Evolutionary conservation across 2,113 vertebrate species (phyloP).

Genomic region (Dolichallabes microphthalmus): DNA sequence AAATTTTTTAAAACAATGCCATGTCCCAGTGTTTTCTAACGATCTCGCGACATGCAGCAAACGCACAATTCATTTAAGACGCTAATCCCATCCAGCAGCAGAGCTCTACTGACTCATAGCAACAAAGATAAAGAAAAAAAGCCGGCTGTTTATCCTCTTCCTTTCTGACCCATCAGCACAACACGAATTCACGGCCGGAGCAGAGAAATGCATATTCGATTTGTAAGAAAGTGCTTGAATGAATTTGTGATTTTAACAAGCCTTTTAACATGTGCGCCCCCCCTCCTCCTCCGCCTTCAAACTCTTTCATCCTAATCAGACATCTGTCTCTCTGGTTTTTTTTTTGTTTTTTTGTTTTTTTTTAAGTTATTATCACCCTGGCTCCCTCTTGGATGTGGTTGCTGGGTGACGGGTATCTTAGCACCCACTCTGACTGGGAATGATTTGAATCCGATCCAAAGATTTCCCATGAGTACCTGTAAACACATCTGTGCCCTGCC

Average conservation of each 20-base stretch:
- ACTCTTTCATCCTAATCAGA: conserved; percentile 96
- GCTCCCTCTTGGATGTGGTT: conserved; percentile 99
- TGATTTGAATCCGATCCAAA: conserved; percentile 99
- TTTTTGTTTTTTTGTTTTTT: conserved; percentile 56
- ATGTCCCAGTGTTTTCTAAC: not conserved
- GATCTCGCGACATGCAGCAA: conserved; percentile 74
- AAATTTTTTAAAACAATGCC: not conserved
- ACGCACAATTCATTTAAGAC: conserved; percentile 80
- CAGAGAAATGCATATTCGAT: conserved; percentile 87
- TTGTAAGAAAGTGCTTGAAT: conserved; percentile 97
- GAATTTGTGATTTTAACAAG: conserved; percentile 97
- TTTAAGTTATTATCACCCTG: conserved; percentile 99
- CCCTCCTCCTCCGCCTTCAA: conserved; percentile 66
- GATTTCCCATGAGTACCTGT: conserved; percentile 99
- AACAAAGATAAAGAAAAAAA: conserved; percentile 56
- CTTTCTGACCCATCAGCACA: conserved; percentile 75
- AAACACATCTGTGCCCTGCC: conserved; percentile 99
- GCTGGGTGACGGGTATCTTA: conserved; percentile 99
- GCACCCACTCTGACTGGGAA: conserved; percentile 99
- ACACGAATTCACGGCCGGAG: conserved; percentile 77
- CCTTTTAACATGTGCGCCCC: conserved; percentile 87
- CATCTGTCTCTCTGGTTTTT: conserved; percentile 97
- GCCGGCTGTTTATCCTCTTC: conserved; percentile 40
- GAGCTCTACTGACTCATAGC: conserved; percentile 75
- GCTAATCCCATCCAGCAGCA: conserved; percentile 87